phyloP scores from a whole-genome alignment of 2,797 vertebrate species.

The Lithobates pipiens region DNA sequence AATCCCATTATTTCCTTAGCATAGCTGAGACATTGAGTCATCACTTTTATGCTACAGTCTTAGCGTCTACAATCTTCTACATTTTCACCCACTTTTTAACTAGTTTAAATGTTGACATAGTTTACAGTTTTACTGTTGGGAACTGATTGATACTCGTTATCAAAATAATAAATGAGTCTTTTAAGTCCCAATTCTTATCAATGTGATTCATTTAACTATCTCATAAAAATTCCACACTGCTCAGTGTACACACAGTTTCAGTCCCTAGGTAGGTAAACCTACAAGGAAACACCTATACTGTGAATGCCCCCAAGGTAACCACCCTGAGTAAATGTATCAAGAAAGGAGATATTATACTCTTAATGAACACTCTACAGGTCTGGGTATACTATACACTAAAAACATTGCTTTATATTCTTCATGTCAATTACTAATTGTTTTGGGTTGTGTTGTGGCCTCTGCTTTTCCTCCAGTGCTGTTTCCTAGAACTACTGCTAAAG shows the following conservation, averaged over 20 bases:
- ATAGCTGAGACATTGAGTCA: not conserved
- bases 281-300: not conserved
- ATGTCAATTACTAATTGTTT: too few species aligned
- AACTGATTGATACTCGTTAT: slow-evolving; percentile 42
- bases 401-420: too few species aligned
- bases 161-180: slow-evolving; percentile 47
- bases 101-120: slow-evolving; percentile 23
- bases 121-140: slow-evolving; percentile 26
- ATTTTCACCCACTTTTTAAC: slow-evolving; percentile 22
- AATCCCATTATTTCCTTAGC: not conserved
- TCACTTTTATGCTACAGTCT: not conserved
- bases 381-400: too few species aligned
- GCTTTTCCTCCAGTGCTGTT: too few species aligned
- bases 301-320: not conserved
- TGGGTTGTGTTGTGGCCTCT: too few species aligned
- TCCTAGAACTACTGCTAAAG: too few species aligned
- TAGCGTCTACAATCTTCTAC: not conserved
- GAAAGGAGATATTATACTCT: not conserved
- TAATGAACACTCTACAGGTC: too few species aligned
- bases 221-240: slow-evolving; percentile 45
- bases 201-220: slow-evolving; percentile 8
- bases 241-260: slow-evolving; percentile 23
- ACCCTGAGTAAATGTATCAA: not conserved
- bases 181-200: slow-evolving; percentile 36
- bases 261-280: slow-evolving; percentile 8